These are phyloP conservation scores for Muscina levida DNA, from an alignment of 2,888 invertebrate genomes.

Conservation along the genomic window DNA sequence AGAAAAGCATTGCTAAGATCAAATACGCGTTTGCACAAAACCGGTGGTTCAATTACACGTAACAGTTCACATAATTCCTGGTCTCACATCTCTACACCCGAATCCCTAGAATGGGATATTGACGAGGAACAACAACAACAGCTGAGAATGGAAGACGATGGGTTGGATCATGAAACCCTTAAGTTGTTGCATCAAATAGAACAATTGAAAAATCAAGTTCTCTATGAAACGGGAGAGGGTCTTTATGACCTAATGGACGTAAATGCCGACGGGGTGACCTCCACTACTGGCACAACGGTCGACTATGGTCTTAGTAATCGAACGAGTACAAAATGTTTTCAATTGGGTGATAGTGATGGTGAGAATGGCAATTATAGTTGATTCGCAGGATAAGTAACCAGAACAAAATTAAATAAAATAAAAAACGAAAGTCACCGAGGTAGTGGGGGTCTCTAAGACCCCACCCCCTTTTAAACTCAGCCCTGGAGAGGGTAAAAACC, in stretches of 20 bases:
- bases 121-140: constrained; percentile 80
- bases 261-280: not conserved
- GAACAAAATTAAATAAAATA: not conserved
- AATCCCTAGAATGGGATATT: constrained; percentile 86
- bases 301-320: constrained; percentile 20
- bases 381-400: constrained; percentile 21
- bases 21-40: constrained; percentile 30
- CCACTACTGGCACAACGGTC: not conserved
- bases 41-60: constrained; percentile 74
- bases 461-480: not conserved
- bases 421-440: not conserved
- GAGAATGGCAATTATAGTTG: constrained; percentile 63
- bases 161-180: constrained; percentile 84
- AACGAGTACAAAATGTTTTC: constrained; percentile 31
- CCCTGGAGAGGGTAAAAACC: not conserved
- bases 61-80: constrained; percentile 81
- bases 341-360: constrained; percentile 59
- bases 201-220: constrained; percentile 83
- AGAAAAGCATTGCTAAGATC: constrained; percentile 35
- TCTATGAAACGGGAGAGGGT: constrained; percentile 84
- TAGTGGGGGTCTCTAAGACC: not conserved
- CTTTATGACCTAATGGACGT: constrained; percentile 65
- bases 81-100: constrained; percentile 84
- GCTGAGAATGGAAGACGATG: constrained; percentile 79
- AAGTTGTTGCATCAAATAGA: constrained; percentile 85